Evolutionary conservation across 1,140 invertebrate species (phyloP).

Genomic region (Drosophila aff.): DNA sequence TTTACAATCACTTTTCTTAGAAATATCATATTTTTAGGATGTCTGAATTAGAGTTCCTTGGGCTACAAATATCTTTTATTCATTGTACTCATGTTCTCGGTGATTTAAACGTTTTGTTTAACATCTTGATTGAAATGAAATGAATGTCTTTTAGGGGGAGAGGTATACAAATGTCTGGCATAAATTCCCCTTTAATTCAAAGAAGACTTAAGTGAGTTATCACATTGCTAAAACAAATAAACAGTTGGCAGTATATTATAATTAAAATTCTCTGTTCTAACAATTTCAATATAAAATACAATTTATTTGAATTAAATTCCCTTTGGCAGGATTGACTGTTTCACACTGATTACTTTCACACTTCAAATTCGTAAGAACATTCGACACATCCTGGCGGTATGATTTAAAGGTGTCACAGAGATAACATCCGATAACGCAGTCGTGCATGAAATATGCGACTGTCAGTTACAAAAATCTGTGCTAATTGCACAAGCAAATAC

Average conservation of each 20-base stretch:
- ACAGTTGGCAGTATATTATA: background rate
- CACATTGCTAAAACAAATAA: background rate
- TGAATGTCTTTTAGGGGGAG: too few relatives aligned
- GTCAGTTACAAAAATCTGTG: conserved; percentile 9
- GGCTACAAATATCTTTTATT: background rate
- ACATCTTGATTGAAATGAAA: background rate
- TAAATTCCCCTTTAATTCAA: background rate
- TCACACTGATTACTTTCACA: background rate
- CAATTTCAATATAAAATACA: background rate
- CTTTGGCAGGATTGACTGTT: background rate
- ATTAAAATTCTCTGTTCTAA: background rate
- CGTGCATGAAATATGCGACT: conserved; percentile 24
- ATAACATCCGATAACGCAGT: conserved; percentile 24
- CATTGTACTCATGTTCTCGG: too few relatives aligned
- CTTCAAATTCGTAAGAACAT: background rate
- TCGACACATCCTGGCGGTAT: conserved; percentile 7
- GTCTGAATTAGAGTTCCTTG: too few relatives aligned
- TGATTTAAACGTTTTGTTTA: background rate
- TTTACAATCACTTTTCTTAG: background rate
- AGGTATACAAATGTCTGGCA: background rate
- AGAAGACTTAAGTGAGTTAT: background rate
- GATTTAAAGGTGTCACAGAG: conserved; percentile 5
- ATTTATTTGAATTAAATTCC: background rate
- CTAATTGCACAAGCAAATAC: conserved; percentile 43
- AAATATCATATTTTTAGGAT: too few relatives aligned